These are phyloP conservation scores for Rhizomys pruinosus DNA, from an alignment of 2,113 vertebrate genomes.

Conservation along the genomic window DNA sequence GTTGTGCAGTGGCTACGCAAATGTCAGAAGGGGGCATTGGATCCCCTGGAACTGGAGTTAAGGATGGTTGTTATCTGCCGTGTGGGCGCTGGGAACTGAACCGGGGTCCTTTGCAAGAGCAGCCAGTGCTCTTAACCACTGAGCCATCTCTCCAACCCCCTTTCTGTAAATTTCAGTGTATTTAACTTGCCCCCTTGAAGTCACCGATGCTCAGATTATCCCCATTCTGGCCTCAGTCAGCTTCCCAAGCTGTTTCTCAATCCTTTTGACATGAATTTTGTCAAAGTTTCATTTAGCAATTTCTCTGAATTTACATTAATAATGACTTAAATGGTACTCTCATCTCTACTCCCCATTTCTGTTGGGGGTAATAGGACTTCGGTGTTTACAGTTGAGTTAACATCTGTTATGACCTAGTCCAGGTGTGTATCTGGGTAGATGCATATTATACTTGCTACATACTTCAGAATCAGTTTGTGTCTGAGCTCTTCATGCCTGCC, in stretches of 20 bases:
- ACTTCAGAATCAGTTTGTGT: no score
- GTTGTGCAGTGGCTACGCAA: no score
- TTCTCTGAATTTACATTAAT: constrained; percentile 20
- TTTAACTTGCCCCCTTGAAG: background rate
- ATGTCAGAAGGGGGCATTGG: no score
- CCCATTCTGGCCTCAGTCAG: background rate
- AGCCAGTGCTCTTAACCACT: no score
- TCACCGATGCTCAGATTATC: background rate
- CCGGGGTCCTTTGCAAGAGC: no score
- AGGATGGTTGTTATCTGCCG: no score
- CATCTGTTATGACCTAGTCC: background rate
- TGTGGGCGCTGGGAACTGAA: no score
- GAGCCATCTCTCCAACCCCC: no score
- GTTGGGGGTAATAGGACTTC: background rate
- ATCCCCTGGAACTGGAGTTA: no score
- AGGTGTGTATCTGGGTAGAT: background rate
- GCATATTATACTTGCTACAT: no score
- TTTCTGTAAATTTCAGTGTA: background rate
- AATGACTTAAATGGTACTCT: background rate
- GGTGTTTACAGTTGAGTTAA: background rate
- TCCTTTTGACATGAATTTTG: background rate
- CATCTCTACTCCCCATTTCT: background rate
- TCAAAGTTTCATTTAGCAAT: background rate
- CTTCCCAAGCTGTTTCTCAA: background rate
- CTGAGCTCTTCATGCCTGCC: background rate